Evolutionary conservation across 30 jellyfish, hydroid and myxozoan species (phyloP).

Genomic region (Phacellophora camtschatica): DNA sequence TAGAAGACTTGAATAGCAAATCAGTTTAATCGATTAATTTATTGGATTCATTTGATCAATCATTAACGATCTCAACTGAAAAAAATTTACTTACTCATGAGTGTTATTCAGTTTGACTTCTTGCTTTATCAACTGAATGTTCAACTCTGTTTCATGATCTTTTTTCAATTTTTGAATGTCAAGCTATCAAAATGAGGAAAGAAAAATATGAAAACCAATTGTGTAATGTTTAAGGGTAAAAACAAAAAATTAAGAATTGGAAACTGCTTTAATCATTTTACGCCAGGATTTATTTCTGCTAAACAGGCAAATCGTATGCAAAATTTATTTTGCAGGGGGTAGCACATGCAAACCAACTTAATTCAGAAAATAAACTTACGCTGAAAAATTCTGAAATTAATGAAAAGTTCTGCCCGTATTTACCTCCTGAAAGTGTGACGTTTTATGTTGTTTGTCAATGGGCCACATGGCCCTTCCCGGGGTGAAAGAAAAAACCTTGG

Average conservation of each 20-base stretch:
- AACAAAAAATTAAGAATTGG: background rate
- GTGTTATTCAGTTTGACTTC: constrained; percentile 52
- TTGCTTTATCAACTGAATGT: constrained; percentile 54
- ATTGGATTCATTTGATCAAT: background rate
- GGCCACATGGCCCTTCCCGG: no score
- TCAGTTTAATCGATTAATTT: background rate
- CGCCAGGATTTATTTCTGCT: no score
- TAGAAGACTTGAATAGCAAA: background rate
- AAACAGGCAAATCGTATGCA: no score
- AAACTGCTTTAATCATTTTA: background rate
- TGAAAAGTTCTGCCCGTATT: no score
- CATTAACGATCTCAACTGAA: background rate
- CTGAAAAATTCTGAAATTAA: no score
- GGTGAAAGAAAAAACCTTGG: no score
- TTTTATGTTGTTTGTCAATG: no score
- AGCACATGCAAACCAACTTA: no score
- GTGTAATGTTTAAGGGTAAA: no score
- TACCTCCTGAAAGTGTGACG: no score
- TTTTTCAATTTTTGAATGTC: constrained; percentile 43
- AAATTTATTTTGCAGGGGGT: no score
- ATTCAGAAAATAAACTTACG: no score
- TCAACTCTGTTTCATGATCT: constrained; percentile 61
- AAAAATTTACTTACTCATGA: constrained; percentile 24
- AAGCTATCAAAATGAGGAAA: constrained; percentile 26
- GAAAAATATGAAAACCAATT: background rate